Evolutionary conservation across 2,797 vertebrate species (phyloP).

Genomic region (Cyprinodon diabolis): DNA sequence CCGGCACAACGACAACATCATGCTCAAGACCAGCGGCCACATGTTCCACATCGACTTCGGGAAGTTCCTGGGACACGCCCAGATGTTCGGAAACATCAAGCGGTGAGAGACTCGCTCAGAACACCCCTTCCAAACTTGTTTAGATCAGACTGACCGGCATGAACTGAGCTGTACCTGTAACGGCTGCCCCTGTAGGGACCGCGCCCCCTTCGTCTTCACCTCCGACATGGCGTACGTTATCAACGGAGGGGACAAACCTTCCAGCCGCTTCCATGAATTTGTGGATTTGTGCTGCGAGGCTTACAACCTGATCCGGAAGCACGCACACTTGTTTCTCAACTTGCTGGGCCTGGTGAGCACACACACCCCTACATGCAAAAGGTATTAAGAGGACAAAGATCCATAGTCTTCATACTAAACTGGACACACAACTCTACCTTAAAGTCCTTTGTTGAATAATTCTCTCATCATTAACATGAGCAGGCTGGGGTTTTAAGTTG

Average conservation of each 20-base stretch:
- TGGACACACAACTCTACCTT: too few species aligned
- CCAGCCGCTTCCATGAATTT: slow-evolving; percentile 97
- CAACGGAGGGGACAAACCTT: slow-evolving; percentile 96
- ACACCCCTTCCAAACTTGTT: too few species aligned
- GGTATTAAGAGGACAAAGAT: too few species aligned
- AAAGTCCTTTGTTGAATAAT: too few species aligned
- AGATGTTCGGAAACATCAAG: slow-evolving; percentile 99
- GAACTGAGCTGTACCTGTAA: neutral
- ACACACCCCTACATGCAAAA: neutral
- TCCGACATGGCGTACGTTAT: slow-evolving; percentile 99
- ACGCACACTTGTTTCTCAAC: slow-evolving; percentile 96
- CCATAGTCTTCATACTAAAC: too few species aligned
- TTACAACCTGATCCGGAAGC: slow-evolving; percentile 97
- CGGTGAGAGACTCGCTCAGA: slow-evolving; percentile 76
- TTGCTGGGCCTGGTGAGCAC: slow-evolving; percentile 90
- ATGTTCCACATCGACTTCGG: slow-evolving; percentile 99
- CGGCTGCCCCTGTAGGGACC: slow-evolving; percentile 82
- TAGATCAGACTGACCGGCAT: too few species aligned
- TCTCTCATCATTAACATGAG: too few species aligned
- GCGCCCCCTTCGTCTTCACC: slow-evolving; percentile 96
- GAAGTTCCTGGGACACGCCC: slow-evolving; percentile 94
- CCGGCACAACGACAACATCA: slow-evolving; percentile 98
- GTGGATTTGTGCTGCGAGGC: slow-evolving; percentile 98
- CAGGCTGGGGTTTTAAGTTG: too few species aligned
- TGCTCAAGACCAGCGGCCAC: slow-evolving; percentile 96